These are phyloP conservation scores for Plumapathes pennacea DNA, from an alignment of 92 coral and sea anemone species.

Conservation along the genomic window DNA sequence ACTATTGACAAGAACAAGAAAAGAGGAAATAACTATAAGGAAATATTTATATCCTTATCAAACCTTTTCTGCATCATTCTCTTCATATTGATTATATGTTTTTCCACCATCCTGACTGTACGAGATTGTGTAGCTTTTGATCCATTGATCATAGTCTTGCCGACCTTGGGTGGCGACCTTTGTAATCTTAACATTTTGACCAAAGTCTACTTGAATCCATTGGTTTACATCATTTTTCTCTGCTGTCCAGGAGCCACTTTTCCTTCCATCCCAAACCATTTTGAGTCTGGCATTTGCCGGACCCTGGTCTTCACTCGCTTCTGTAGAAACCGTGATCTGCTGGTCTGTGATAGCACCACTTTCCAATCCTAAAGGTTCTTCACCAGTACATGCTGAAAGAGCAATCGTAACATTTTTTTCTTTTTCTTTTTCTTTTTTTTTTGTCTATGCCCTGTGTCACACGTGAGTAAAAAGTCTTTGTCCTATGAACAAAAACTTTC, in stretches of 20 bases:
- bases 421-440: too few relatives aligned
- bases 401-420: too few relatives aligned
- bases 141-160: neutral
- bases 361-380: too few relatives aligned
- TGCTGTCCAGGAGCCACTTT: constrained; percentile 3
- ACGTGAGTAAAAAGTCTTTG: too few relatives aligned
- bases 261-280: neutral
- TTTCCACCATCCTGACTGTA: constrained; percentile 2
- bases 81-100: neutral
- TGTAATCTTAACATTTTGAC: neutral
- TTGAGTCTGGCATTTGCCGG: neutral
- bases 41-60: too few relatives aligned
- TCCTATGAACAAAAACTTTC: too few relatives aligned
- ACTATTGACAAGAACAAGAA: too few relatives aligned
- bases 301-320: neutral
- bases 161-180: neutral
- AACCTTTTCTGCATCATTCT: neutral
- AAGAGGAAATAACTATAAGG: too few relatives aligned
- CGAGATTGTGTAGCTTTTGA: neutral
- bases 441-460: too few relatives aligned
- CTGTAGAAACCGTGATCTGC: constrained; percentile 1
- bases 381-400: too few relatives aligned
- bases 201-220: constrained; percentile 5
- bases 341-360: neutral
- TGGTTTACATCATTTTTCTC: neutral